Evolutionary conservation across 2,113 vertebrate genomes (phyloP).

Genomic region (Panthera leo): DNA sequence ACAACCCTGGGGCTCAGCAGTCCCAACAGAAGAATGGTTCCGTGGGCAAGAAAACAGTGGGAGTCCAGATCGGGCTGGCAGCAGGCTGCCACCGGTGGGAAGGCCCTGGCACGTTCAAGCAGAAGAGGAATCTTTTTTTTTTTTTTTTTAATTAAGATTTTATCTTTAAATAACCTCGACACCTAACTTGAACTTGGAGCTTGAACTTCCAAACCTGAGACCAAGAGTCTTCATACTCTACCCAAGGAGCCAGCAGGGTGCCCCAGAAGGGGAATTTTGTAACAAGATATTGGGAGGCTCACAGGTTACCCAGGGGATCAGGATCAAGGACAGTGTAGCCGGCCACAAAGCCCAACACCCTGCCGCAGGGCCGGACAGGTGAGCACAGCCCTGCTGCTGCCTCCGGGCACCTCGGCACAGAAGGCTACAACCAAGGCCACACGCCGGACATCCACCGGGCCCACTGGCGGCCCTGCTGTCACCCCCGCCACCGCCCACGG

Average conservation of each 20-base stretch:
- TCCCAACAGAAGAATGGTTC: background rate
- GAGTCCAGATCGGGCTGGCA: fast-evolving
- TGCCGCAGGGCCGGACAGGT: background rate
- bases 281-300: background rate
- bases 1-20: too few relatives aligned
- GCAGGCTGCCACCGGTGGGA: background rate
- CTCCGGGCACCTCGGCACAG: background rate
- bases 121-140: background rate
- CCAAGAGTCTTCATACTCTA: background rate
- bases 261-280: background rate
- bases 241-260: background rate
- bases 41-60: background rate
- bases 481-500: background rate
- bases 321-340: too few relatives aligned
- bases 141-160: background rate
- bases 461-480: background rate
- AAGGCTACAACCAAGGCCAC: background rate
- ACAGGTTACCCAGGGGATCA: background rate
- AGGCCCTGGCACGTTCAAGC: too few relatives aligned
- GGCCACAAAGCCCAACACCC: too few relatives aligned
- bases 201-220: background rate
- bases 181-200: background rate
- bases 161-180: too few relatives aligned
- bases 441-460: background rate
- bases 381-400: background rate